A percentile compares a stretch with the other conserved stretches of the same genome.
These are phyloP conservation scores for Crocallis elinguaria DNA, from an alignment of 2,888 invertebrate species.

Conservation along the genomic window DNA sequence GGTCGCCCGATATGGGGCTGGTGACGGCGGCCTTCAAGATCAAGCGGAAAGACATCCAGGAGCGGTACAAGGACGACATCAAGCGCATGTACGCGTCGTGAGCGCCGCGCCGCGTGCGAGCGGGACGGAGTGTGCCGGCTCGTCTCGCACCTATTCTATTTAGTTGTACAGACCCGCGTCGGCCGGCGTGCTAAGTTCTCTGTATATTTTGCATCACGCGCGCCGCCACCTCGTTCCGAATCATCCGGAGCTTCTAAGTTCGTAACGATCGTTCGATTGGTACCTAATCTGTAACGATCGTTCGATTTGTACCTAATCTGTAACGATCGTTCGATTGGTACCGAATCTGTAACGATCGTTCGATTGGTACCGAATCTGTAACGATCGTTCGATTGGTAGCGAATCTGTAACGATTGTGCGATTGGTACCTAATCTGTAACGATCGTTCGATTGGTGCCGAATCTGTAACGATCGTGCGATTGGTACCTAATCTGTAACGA, in stretches of 20 bases:
- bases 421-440: slow-evolving; percentile 31
- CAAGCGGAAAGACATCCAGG: slow-evolving; percentile 98
- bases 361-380: slow-evolving; percentile 54
- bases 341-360: slow-evolving; percentile 34
- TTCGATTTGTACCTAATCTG: slow-evolving; percentile 59
- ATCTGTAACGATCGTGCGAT: slow-evolving; percentile 52
- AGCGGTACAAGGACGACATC: slow-evolving; percentile 96
- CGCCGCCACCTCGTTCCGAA: slow-evolving; percentile 4
- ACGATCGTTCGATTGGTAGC: slow-evolving; percentile 49
- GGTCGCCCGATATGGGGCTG: slow-evolving; percentile 98
- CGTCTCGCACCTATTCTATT: not conserved
- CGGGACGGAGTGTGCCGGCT: not conserved
- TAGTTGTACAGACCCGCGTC: not conserved
- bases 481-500: no score
- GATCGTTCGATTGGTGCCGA: slow-evolving; percentile 48
- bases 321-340: slow-evolving; percentile 47
- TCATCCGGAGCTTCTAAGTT: slow-evolving; percentile 15
- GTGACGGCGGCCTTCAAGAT: slow-evolving; percentile 99
- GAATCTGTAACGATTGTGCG: no score
- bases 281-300: slow-evolving; percentile 32
- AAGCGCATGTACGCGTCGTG: slow-evolving; percentile 97
- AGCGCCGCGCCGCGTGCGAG: slow-evolving; percentile 54
- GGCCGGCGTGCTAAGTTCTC: slow-evolving; percentile 4
- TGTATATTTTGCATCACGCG: slow-evolving; percentile 24
- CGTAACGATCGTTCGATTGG: no score